Conservation (phyloP, 1,140 invertebrate genomes). For the Thaumetopoea pityocampa region DNA sequence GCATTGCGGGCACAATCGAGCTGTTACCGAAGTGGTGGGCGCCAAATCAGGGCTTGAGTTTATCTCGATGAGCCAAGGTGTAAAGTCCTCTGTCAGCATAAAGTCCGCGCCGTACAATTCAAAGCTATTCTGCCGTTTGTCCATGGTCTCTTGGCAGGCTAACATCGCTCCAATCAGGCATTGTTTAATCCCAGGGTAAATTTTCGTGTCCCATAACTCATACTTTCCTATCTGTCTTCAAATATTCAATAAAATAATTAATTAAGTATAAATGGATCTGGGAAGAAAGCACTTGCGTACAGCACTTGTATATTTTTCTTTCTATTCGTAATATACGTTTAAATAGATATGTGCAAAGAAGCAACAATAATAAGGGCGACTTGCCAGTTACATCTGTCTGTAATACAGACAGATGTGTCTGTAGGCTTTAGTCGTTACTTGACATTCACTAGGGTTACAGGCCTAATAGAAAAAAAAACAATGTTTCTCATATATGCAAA, state of each 20-base stretch:
- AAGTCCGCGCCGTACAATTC: slow-evolving; percentile 97
- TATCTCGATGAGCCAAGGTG: slow-evolving; percentile 95
- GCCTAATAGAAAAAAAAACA: too few species aligned
- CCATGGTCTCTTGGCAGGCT: slow-evolving; percentile 91
- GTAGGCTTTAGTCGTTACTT: too few species aligned
- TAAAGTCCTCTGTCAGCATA: slow-evolving; percentile 92
- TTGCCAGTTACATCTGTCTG: too few species aligned
- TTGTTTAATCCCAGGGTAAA: slow-evolving; percentile 94
- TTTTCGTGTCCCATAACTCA: slow-evolving; percentile 86
- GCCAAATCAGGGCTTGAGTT: slow-evolving; percentile 95
- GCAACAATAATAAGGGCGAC: too few species aligned
- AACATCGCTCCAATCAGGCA: slow-evolving; percentile 91
- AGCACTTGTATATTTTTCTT: too few species aligned
- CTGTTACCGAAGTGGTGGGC: slow-evolving; percentile 91
- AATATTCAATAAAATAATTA: slow-evolving; percentile 32
- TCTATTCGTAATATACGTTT: too few species aligned
- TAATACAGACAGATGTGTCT: too few species aligned
- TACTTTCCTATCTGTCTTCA: slow-evolving; percentile 81
- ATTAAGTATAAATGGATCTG: too few species aligned
- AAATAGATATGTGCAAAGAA: too few species aligned
- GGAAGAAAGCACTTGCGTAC: too few species aligned
- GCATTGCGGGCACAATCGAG: slow-evolving; percentile 89
- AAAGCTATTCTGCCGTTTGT: slow-evolving; percentile 91
- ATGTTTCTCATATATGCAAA: too few species aligned
- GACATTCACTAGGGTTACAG: too few species aligned